Evolutionary conservation across 2,797 vertebrate species (phyloP).

Genomic region (Otolemur crassicaudatus): DNA sequence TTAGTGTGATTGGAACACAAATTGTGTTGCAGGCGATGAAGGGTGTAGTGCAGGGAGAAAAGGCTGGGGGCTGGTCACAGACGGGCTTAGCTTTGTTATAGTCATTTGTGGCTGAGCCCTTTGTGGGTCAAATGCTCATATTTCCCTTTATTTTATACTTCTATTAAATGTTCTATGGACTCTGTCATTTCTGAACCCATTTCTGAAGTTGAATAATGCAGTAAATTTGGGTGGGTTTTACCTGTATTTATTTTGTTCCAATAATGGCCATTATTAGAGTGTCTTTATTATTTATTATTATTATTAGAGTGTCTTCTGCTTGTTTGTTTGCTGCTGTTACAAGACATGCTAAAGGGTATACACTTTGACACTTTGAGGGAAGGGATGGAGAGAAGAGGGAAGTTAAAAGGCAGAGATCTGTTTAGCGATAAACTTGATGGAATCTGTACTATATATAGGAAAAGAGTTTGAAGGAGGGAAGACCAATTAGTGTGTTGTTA

Average conservation of each 20-base stretch:
- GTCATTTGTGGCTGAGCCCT: too few relatives aligned
- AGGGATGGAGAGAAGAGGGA: neutral
- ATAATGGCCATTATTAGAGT: neutral
- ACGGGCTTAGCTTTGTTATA: neutral
- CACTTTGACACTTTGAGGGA: neutral
- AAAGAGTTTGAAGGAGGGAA: neutral
- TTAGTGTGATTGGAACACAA: neutral
- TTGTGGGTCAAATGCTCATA: neutral
- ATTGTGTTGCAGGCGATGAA: neutral
- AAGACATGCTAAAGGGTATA: neutral
- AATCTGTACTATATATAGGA: neutral
- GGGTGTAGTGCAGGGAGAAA: too few relatives aligned
- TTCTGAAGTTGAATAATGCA: neutral
- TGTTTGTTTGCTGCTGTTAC: neutral
- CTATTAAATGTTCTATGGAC: neutral
- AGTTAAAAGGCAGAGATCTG: neutral
- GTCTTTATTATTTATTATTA: neutral
- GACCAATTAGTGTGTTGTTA: neutral
- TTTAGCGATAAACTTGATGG: neutral
- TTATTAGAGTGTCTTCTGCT: neutral
- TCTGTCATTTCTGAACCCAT: neutral
- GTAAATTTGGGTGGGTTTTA: neutral
- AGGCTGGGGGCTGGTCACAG: neutral
- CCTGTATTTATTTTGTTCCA: neutral
- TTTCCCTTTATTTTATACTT: neutral